These are phyloP conservation scores for Chaetorhynchus papuensis DNA, from an alignment of 2,113 vertebrate species.

Conservation along the genomic window DNA sequence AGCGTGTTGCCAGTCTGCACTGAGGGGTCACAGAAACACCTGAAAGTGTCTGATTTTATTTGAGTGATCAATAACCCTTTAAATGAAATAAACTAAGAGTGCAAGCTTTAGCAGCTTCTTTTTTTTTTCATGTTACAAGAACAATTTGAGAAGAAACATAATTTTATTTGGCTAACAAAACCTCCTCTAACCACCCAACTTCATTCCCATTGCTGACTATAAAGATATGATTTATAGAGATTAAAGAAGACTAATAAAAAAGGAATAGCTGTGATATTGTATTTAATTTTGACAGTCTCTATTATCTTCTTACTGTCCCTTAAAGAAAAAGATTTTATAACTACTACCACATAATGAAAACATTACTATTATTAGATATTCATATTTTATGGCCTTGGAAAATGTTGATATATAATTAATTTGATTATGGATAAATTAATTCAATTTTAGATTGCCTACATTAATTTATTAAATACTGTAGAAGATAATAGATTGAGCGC, in stretches of 20 bases:
- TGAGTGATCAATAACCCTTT: neutral
- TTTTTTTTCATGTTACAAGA: neutral
- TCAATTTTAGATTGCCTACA: slow-evolving; percentile 59
- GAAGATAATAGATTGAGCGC: slow-evolving; percentile 23
- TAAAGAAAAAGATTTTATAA: neutral
- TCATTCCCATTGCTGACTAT: neutral
- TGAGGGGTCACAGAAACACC: neutral
- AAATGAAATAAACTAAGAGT: neutral
- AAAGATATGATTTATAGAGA: neutral
- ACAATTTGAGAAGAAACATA: neutral
- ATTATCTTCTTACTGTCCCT: neutral
- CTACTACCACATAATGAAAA: neutral
- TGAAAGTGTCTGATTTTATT: neutral
- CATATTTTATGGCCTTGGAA: slow-evolving; percentile 60
- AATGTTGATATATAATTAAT: slow-evolving; percentile 67
- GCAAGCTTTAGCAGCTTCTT: neutral
- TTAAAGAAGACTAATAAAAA: neutral
- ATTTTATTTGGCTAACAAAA: neutral
- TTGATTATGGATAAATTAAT: slow-evolving; percentile 67
- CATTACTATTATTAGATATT: slow-evolving; percentile 16
- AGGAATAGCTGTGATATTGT: neutral
- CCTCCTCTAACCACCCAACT: neutral
- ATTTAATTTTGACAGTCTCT: neutral
- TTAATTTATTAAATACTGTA: slow-evolving; percentile 64
- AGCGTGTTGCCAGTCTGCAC: neutral